Conservation (phyloP, 2,113 vertebrate species). For the Sceloporus tristichus region DNA sequence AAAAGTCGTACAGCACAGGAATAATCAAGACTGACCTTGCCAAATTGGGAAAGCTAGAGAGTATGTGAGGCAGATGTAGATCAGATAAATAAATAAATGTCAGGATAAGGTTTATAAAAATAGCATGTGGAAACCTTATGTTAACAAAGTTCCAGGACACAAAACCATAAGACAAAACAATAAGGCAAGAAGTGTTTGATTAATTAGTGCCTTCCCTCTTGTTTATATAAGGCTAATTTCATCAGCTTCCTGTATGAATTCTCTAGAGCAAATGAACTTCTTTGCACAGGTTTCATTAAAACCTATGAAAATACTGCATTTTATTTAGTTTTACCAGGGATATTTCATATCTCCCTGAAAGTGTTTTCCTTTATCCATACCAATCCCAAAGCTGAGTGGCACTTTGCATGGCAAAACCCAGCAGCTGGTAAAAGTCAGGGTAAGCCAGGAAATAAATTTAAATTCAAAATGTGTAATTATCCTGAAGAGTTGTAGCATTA, state of each 20-base stretch:
- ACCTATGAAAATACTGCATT: too few species aligned
- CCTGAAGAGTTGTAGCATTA: not conserved
- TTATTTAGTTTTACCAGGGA: conserved; percentile 29
- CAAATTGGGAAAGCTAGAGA: too few species aligned
- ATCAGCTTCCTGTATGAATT: conserved; percentile 31
- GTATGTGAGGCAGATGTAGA: too few species aligned
- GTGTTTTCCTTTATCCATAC: conserved; percentile 41
- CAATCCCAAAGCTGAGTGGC: conserved; percentile 26
- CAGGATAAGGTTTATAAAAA: too few species aligned
- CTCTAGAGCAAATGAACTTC: conserved; percentile 24
- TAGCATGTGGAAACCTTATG: too few species aligned
- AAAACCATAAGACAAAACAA: not conserved
- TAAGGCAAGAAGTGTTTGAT: not conserved
- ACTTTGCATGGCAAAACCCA: conserved; percentile 26
- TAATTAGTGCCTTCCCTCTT: not conserved
- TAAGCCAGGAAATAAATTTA: conserved; percentile 41
- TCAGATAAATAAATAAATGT: too few species aligned
- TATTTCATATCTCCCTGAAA: conserved; percentile 44
- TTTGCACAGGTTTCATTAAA: conserved; percentile 22
- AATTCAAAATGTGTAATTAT: conserved; percentile 14
- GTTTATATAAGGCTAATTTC: conserved; percentile 46
- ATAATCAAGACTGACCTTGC: too few species aligned
- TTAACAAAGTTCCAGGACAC: too few species aligned
- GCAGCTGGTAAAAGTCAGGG: conserved; percentile 31
- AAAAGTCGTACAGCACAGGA: too few species aligned